A percentile compares a stretch with the other conserved stretches of the same genome.
These are phyloP conservation scores for Limnephilus rhombicus DNA, from an alignment of 2,888 invertebrate genomes.

Conservation along the genomic window DNA sequence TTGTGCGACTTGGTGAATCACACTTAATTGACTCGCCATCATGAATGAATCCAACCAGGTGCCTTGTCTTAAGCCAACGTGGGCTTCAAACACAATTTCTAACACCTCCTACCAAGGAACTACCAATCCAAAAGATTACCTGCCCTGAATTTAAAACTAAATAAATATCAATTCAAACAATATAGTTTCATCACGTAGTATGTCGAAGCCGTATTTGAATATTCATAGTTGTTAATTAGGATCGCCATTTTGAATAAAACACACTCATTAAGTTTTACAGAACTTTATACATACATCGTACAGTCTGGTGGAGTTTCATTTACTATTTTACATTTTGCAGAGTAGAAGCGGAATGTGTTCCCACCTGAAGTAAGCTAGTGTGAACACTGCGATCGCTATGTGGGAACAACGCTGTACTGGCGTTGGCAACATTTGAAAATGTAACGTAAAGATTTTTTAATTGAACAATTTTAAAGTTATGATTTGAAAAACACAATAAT, in stretches of 20 bases:
- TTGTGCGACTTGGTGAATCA: background rate
- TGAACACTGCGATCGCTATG: constrained; percentile 19
- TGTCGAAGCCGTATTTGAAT: background rate
- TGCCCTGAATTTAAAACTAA: background rate
- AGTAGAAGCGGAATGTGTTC: constrained; percentile 14
- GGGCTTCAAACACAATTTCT: background rate
- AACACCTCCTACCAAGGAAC: background rate
- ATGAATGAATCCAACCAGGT: background rate
- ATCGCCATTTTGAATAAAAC: constrained; percentile 33
- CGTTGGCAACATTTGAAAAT: constrained; percentile 21
- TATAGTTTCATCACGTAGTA: constrained; percentile 1
- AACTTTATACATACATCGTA: constrained; percentile 6
- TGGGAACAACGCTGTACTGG: background rate
- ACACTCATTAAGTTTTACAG: constrained; percentile 18
- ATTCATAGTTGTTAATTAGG: constrained; percentile 33
- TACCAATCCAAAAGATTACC: background rate
- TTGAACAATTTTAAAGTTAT: background rate
- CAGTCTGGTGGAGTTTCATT: constrained; percentile 3
- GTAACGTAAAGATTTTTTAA: background rate
- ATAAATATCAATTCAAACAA: background rate
- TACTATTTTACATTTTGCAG: constrained; percentile 33
- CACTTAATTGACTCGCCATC: background rate
- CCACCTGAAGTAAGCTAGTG: constrained; percentile 3
- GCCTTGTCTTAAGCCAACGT: background rate
- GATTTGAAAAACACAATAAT: too few species aligned